Evolutionary conservation across 1,140 invertebrate genomes (phyloP), one percentile per base, ranked within the genome.

Genomic region (Catajapyx aquilonaris): DNA sequence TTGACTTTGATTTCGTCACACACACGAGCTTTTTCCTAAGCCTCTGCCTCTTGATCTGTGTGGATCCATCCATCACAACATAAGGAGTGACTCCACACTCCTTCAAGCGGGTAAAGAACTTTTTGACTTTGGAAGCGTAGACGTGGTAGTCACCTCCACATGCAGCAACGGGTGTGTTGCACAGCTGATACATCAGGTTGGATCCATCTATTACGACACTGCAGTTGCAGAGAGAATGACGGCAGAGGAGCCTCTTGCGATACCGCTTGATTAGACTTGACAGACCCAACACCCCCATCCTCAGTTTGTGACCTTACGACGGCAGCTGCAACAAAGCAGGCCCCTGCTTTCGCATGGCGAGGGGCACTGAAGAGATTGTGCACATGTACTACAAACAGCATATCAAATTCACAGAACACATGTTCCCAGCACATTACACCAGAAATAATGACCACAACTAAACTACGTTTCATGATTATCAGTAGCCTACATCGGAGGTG

Each of bases 51-150:
- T 18, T 59, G 19, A 5, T 44, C 39, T 1, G 54, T 56, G 31
- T 51, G 44, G 42, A 41, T 2, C 64, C 64, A 51, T 67, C 64
- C 47, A 66, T 58, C 20, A 67, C 45, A 25, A 67, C 49, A 42
- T 56, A 55, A 1, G 62, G 54, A 19, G 46, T 42, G 19, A 67
- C 55, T n/a, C 54, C 47, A 41, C 62, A 65, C 22, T 43, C 38
- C 37, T 46, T 44, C 5, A 64, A 51, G 15, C 50, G 43, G 3
- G 45, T 38, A 42, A 65, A 64, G 41, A 56, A 61, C 19, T 52
- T 44, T 25, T 43, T 40, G 17, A 57, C 48, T 20, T 49, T 48
- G 23, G 46, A 43, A 5, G 48, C 48, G 48, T 54, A 63, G 20
- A 44, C 42, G 39, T 57, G 48, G 41, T 59, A 63, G 45, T 65